These are phyloP conservation scores for Caenorhabditis drosophilae DNA, from an alignment of 2,888 invertebrate species.

Conservation along the genomic window DNA sequence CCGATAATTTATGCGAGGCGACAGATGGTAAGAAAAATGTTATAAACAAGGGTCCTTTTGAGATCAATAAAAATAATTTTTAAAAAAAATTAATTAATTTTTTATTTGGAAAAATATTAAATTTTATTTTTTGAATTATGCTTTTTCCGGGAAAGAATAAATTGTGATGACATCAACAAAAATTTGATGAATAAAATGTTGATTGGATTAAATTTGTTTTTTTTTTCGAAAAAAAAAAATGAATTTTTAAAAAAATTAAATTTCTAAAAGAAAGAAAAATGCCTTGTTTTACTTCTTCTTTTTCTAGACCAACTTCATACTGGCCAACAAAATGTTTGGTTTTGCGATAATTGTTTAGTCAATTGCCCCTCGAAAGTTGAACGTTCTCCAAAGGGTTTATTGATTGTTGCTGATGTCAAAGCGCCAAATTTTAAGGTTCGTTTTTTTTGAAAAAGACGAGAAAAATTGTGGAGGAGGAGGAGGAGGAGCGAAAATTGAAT, in stretches of 20 bases:
- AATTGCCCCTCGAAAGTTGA: conserved; percentile 11
- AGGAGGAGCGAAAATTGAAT: no score
- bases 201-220: no score
- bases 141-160: no score
- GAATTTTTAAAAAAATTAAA: not conserved
- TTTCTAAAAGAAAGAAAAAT: not conserved
- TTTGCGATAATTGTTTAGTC: conserved; percentile 18
- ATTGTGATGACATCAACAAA: no score
- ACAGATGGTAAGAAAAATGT: conserved; percentile 3
- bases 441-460: not conserved
- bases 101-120: no score
- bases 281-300: not conserved
- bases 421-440: conserved; percentile 16
- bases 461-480: no score
- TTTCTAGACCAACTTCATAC: no score
- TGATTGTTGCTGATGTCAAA: conserved; percentile 18
- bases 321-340: conserved; percentile 21
- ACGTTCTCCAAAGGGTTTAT: conserved; percentile 12
- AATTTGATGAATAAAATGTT: no score
- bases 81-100: no score
- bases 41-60: not conserved
- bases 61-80: not conserved
- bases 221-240: not conserved
- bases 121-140: no score
- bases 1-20: conserved; percentile 14